Base-by-base conservation (phyloP, 2,797 vertebrate genomes). In the Antennarius maculatus region DNA sequence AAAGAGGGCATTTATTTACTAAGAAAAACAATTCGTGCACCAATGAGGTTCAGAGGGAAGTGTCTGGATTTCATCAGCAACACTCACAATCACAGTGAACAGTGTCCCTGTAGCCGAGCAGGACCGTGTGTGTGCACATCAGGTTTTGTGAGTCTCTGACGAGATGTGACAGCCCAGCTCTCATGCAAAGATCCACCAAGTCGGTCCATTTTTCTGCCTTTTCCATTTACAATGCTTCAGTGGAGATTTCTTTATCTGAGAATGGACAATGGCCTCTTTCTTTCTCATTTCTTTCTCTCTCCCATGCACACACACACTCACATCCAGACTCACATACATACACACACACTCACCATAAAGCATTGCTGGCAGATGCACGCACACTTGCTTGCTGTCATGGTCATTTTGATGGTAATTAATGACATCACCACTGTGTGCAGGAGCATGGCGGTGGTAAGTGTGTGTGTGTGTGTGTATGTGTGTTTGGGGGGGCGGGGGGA, bases 221-320 rank as follows among this genome's bases (percentile, higher is more conserved):
- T 93, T 94, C 94, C 92, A 91, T 94, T 96, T 95, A 95, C 93
- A 95, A 95, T 96, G 96, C 93, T 95, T 94, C 94, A 97, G 94
- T 95, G 92, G 94, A 95, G 93, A 96, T 95, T 96, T 96, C 95
- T 96, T 96, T 96, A 95, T 96, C 96, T 95, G 87, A 88, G 77
- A 86, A 83, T 74, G 89, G 89, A 95, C 93, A 95, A 94, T 94
- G 80, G 92, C 87, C 80, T 86, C 92, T 94, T 94, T 94, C 90
- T 94, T 88, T 85, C 78, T 86, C 73, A 28, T 76, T 86, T 61
- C 79, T 68, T 74, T 65, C 66, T 23, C 54, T 49, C 58, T 16
- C 48, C 31, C 48, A 69, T 74, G 61, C 83, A 74, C 80, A 63
- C 80, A 58, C 54, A 51, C 28, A 29, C 61, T 62, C 71, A 63